Conservation (phyloP, 37 sponge, comb jelly and placozoan species). For the Bolinopsis microptera region DNA sequence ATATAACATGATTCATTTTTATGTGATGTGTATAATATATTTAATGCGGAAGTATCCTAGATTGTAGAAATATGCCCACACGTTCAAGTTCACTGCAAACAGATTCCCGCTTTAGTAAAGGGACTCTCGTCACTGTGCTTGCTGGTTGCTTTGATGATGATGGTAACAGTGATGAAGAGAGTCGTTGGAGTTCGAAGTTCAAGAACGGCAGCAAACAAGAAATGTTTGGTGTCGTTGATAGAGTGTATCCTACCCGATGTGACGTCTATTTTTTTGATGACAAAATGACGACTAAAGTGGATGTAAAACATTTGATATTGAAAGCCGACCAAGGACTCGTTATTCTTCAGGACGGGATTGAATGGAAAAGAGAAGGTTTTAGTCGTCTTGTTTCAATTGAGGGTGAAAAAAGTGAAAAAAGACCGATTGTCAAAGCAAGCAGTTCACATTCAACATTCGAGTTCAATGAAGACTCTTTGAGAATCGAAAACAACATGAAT, state of each 20-base stretch:
- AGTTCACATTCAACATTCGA: background rate
- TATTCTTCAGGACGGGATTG: background rate
- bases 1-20: no score
- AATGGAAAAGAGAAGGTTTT: conserved; percentile 19
- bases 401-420: background rate
- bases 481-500: no score
- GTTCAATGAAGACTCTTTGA: no score
- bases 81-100: background rate
- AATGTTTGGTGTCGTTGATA: background rate
- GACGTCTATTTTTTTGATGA: conserved; percentile 21
- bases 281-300: background rate
- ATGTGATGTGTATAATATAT: no score
- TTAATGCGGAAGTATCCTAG: background rate
- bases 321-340: background rate
- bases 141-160: background rate
- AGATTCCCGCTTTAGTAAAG: background rate
- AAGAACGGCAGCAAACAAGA: background rate
- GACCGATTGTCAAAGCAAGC: background rate
- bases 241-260: background rate
- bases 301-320: background rate
- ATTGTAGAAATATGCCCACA: background rate
- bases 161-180: background rate
- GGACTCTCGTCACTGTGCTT: background rate
- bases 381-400: background rate
- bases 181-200: background rate